Evolutionary conservation across 2,797 vertebrate genomes (phyloP), one percentile per base, ranked within the genome.

Genomic region (Bradypodion pumilum): DNA sequence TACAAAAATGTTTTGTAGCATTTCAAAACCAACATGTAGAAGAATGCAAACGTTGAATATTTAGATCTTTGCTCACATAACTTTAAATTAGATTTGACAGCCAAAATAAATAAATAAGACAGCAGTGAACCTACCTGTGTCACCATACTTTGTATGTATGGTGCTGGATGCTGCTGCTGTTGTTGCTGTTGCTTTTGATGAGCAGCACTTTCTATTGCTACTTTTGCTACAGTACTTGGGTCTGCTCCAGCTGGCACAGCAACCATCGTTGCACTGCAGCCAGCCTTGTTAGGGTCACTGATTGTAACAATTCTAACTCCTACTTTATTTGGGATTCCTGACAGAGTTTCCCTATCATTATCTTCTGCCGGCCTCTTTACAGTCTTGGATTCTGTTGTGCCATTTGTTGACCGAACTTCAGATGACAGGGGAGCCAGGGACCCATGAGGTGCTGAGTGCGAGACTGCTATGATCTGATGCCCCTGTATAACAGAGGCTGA

Each of bases 211-310:
- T 99, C 99, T 97, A 99, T 99, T 97, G 99, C 98, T 98, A 98
- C 98, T 98, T 99, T 99, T 93, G 98, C 98, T 98, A 99, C 98
- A 95, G 98, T 98, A 97, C 97, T 99, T 95, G 98, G 97, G 97
- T 99, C 98, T 76, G 98, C 97, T 92, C 98, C 98, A 73, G 98
- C 99, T 80, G 98, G 99, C 92, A 99, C 98, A 0, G 99, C 99
- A 95, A 99, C 98, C 99, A 99, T 99, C 37, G 98, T 99, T 94
- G 99, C 95, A 66, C 97, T 98, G 96, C 97, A 98, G 95, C 98
- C 98, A 89, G 98, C 98, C 69, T 99, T 99, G 95, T 99, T 99
- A 92, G 99, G 99, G 96, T 99, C 99, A 83, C 97, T 99, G 96
- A 99, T 99, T 95, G 98, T 99, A 95, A 99, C 98, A 95, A 99